phyloP scores from a whole-genome alignment of 2,888 invertebrate genomes.

The Alentia gelatinosa region DNA sequence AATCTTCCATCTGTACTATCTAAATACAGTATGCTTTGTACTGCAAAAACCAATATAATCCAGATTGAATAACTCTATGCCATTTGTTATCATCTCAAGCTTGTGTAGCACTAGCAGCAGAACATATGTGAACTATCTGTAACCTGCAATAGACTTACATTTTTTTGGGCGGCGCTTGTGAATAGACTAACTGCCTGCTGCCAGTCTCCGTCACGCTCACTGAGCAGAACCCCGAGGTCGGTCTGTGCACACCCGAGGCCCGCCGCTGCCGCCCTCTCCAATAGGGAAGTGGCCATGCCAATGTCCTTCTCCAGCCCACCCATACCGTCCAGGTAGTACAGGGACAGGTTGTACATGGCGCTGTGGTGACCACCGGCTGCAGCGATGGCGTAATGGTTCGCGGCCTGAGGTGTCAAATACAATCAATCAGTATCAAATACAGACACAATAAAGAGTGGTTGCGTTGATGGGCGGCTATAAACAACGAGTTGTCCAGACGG shows the following conservation, averaged over 20 bases:
- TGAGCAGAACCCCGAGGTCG: not conserved
- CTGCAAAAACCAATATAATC: too few species aligned
- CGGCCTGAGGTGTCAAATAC: too few species aligned
- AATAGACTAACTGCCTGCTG: not conserved
- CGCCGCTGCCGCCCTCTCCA: slow-evolving; percentile 71
- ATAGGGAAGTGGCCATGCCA: slow-evolving; percentile 64
- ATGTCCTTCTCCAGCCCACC: slow-evolving; percentile 61
- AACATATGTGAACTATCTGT: not conserved
- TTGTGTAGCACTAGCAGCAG: too few species aligned
- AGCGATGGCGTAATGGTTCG: slow-evolving; percentile 85
- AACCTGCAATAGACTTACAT: not conserved
- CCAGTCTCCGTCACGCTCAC: not conserved
- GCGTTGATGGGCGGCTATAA: too few species aligned
- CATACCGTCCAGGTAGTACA: slow-evolving; percentile 84
- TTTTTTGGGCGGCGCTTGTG: not conserved
- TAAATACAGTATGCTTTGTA: too few species aligned
- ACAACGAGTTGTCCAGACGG: too few species aligned
- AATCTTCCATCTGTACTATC: too few species aligned
- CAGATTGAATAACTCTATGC: not conserved
- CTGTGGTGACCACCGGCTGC: slow-evolving; percentile 85
- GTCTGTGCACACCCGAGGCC: slow-evolving; percentile 71
- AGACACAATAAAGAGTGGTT: too few species aligned
- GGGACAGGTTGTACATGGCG: slow-evolving; percentile 87
- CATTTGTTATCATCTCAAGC: too few species aligned
- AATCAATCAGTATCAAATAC: too few species aligned